Percentiles rank a stretch among this genome's conserved stretches.
Conservation (phyloP, 2,113 vertebrate genomes). For the Corythoichthys haematopterus region DNA sequence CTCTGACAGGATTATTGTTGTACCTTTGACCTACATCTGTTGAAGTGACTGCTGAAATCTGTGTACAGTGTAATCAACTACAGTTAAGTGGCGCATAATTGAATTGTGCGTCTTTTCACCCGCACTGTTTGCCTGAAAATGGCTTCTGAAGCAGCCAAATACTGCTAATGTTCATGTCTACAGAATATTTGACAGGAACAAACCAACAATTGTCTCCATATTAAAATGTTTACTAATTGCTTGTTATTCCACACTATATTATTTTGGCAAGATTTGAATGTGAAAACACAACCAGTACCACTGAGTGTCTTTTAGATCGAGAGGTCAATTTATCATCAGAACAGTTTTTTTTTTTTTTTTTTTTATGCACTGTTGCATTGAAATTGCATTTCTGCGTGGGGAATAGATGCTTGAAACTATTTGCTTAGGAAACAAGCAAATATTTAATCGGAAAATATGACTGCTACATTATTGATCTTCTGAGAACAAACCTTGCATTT, state of each 20-base stretch:
- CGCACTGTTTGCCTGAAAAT: constrained; percentile 19
- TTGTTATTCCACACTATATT: background rate
- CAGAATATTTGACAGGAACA: constrained; percentile 17
- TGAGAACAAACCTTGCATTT: background rate
- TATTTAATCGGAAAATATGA: constrained; percentile 8
- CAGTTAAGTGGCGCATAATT: constrained; percentile 13
- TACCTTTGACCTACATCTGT: constrained; percentile 1
- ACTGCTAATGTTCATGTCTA: constrained; percentile 12
- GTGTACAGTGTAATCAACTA: background rate
- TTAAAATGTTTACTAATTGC: background rate
- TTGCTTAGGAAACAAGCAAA: constrained; percentile 17
- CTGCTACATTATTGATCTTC: constrained; percentile 34
- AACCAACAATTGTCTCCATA: constrained; percentile 16
- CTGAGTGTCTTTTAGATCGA: background rate
- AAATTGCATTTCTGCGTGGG: constrained; percentile 21
- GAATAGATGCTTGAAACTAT: constrained; percentile 29
- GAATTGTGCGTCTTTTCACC: constrained; percentile 13
- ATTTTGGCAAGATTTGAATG: constrained; percentile 11
- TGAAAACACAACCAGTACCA: constrained; percentile 11
- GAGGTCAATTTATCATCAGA: background rate
- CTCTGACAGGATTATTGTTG: constrained; percentile 7
- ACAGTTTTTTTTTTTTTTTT: too few relatives aligned
- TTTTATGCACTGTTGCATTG: constrained; percentile 24
- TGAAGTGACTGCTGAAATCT: background rate
- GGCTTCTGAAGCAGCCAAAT: background rate